phyloP scores from a whole-genome alignment of 2,797 vertebrate species.

The Apodemus agrarius region DNA sequence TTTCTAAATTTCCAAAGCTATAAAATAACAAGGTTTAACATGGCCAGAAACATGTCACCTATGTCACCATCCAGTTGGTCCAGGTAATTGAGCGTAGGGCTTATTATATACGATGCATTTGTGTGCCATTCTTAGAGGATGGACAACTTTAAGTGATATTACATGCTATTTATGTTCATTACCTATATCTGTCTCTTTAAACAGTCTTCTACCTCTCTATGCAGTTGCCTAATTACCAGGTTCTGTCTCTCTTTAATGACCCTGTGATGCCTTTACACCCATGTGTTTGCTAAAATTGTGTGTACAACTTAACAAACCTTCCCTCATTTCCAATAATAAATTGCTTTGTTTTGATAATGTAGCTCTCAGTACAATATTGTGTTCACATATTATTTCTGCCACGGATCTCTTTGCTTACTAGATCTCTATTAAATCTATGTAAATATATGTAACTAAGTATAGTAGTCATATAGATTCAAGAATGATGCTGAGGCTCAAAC shows the following conservation, averaged over 20 bases:
- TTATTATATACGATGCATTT: not conserved
- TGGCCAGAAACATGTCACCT: not conserved
- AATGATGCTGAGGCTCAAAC: not conserved
- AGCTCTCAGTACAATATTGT: not conserved
- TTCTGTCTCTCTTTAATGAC: not conserved
- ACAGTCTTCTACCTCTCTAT: not conserved
- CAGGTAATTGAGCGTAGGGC: not conserved
- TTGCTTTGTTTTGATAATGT: constrained; percentile 13
- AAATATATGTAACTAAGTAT: not conserved
- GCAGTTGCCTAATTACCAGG: not conserved
- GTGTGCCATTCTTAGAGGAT: not conserved
- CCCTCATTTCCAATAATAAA: not conserved
- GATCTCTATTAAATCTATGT: constrained; percentile 1
- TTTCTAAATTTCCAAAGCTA: not conserved
- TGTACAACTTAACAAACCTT: not conserved
- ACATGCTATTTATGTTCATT: not conserved
- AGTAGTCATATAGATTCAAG: not conserved
- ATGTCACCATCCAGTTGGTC: not conserved
- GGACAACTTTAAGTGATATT: not conserved
- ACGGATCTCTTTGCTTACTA: not conserved
- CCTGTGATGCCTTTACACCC: not conserved
- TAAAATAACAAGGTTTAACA: not conserved
- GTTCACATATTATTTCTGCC: not conserved
- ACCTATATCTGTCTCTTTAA: not conserved
- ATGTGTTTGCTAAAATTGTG: not conserved